Evolutionary conservation across 2,888 invertebrate species (phyloP), one percentile per base, ranked within the genome.

Genomic region (Priapulus caudatus): DNA sequence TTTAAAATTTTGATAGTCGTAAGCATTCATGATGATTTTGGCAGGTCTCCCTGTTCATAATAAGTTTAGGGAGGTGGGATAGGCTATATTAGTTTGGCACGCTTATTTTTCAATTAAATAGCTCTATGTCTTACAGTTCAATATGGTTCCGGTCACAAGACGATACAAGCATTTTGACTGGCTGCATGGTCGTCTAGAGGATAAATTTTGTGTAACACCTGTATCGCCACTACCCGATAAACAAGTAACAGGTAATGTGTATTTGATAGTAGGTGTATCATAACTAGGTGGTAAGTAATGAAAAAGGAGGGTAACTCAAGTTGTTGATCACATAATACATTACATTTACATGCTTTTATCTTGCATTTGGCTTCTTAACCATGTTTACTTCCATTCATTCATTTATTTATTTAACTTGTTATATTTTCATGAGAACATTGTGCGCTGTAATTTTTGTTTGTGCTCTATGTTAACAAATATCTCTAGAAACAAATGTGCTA

Each of bases 161-260:
- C 79, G 97, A 61, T 97, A 95, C 74, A 98, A 98, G 72, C 97
- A 97, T 72, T 98, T 98, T 73, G 97, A 98, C 76, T 98, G 98
- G 98, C 73, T 98, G 51, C 93, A 95, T 72, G 89, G 89, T 68
- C 79, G 93, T 61, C 75, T 98, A 58, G 83, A 84, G 63, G 89
- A 88, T 61, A 98, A 98, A 73, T 98, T 89, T 71, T 83, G 88
- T 60, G 79, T 93, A 51, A 84, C 97, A 64, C 90, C 93, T 2
- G 86, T 97, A 63, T 97, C 98, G 53, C 95, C 97, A 1, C 72
- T 98, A 57, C 98, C 98, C 10, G 97, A 97, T 68, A 98, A 98
- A 74, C 92, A 95, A 72, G 90, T 98, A 58, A 86, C 93, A 43
- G 80, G 79, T 77, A 64, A 59, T n/a, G n/a, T n/a, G 60, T 60